Evolutionary conservation across 2,888 invertebrate genomes (phyloP).

Genomic region (Pseudeuparius sepicola): DNA sequence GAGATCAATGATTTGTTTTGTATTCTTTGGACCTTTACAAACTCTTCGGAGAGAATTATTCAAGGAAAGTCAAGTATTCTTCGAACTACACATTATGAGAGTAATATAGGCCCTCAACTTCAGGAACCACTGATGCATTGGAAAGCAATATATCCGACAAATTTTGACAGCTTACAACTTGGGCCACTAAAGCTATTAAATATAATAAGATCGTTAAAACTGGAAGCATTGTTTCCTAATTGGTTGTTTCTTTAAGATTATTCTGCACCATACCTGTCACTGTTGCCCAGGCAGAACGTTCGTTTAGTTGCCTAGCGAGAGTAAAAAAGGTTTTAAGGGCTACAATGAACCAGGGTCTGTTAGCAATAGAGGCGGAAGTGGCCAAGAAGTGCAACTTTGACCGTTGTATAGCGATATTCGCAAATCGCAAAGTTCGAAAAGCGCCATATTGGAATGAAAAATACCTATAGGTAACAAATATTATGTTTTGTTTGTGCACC

Average conservation of each 20-base stretch:
- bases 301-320: constrained; percentile 9
- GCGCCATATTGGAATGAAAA: constrained; percentile 2
- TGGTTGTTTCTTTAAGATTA: constrained; percentile 13
- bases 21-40: too few relatives aligned
- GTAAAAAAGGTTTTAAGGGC: constrained; percentile 13
- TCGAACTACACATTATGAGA: constrained; percentile 5
- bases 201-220: constrained; percentile 5
- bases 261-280: constrained; percentile 13
- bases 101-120: constrained; percentile 10
- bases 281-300: constrained; percentile 10
- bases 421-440: constrained; percentile 6
- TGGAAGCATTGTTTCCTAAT: constrained; percentile 11
- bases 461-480: constrained; percentile 1
- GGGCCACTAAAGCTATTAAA: constrained; percentile 7
- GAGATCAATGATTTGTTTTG: too few relatives aligned
- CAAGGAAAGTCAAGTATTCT: neutral
- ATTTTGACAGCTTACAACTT: constrained; percentile 7
- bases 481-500: constrained; percentile 1
- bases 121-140: constrained; percentile 5
- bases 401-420: constrained; percentile 8
- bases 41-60: too few relatives aligned
- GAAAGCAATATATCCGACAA: constrained; percentile 6
- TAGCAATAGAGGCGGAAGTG: constrained; percentile 9
- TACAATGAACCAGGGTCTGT: constrained; percentile 8
- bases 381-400: constrained; percentile 11